Evolutionary conservation across 2,888 invertebrate genomes (phyloP).

Genomic region (Heteromyza rotundicornis): DNA sequence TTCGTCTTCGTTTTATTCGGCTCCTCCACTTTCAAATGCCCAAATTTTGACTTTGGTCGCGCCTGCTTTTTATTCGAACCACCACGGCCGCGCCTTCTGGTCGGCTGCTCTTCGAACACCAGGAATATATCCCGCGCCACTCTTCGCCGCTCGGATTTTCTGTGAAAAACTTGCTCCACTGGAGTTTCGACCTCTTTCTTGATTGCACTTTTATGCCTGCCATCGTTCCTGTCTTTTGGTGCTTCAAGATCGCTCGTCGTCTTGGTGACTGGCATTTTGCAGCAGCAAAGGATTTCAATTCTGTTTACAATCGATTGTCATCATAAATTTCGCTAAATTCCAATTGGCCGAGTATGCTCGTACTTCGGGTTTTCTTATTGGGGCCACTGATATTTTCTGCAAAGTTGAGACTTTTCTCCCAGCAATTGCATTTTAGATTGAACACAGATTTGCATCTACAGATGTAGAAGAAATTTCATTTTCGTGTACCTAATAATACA

Average conservation of each 20-base stretch:
- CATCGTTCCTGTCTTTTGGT: neutral
- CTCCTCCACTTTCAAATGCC: constrained; percentile 49
- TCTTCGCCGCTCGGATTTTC: constrained; percentile 60
- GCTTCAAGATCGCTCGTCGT: constrained; percentile 16
- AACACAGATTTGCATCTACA: too few species aligned
- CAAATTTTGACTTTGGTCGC: constrained; percentile 50
- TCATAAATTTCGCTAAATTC: constrained; percentile 25
- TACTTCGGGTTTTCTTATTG: too few species aligned
- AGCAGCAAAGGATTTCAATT: constrained; percentile 35
- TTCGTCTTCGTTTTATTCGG: constrained; percentile 42
- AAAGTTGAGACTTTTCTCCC: too few species aligned
- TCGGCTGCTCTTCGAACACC: constrained; percentile 58
- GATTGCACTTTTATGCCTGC: constrained; percentile 25
- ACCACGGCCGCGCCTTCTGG: constrained; percentile 43
- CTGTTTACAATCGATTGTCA: constrained; percentile 37
- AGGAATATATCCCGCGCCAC: constrained; percentile 60
- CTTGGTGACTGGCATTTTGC: constrained; percentile 48
- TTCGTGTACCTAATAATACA: constrained; percentile 33
- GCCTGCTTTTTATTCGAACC: constrained; percentile 47
- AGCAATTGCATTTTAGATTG: too few species aligned
- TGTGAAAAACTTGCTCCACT: constrained; percentile 40
- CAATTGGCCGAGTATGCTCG: neutral
- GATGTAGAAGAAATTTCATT: constrained; percentile 20
- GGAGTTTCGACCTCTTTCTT: constrained; percentile 47
- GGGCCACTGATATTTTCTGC: too few species aligned